A percentile compares a stretch with the other conserved stretches of the same genome.
Evolutionary conservation across 2,888 invertebrate genomes (phyloP).

Genomic region (Diaprepes abbreviatus): DNA sequence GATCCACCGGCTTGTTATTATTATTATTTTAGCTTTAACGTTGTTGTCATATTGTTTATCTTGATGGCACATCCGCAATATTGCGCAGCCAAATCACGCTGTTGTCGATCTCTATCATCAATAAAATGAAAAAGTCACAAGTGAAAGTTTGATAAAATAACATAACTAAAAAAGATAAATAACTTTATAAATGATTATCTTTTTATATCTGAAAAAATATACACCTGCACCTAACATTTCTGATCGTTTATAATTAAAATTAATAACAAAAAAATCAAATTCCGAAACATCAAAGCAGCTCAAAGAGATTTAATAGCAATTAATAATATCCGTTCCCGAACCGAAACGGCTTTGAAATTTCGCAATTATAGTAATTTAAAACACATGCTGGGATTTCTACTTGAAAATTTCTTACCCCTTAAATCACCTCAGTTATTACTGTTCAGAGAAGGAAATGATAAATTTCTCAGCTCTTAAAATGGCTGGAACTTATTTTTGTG

Average conservation of each 20-base stretch:
- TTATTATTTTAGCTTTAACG: no score
- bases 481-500: slow-evolving; percentile 10
- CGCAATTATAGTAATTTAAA: slow-evolving; percentile 34
- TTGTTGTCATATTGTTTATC: no score
- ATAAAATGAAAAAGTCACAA: no score
- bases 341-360: slow-evolving; percentile 23
- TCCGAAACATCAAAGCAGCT: slow-evolving; percentile 23
- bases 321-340: slow-evolving; percentile 24
- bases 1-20: no score
- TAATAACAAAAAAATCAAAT: slow-evolving; percentile 14
- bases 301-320: slow-evolving; percentile 22
- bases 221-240: no score
- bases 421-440: slow-evolving; percentile 20
- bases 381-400: slow-evolving; percentile 33
- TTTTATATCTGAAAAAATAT: no score
- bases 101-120: no score
- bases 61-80: no score
- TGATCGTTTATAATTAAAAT: slow-evolving; percentile 6
- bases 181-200: no score
- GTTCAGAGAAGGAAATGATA: slow-evolving; percentile 13
- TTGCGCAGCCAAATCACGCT: no score
- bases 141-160: no score
- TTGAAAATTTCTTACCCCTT: slow-evolving; percentile 12
- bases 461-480: slow-evolving; percentile 9
- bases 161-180: no score